phyloP scores from a whole-genome alignment of 2,888 invertebrate genomes.

The Dasysyrphus tricinctus region DNA sequence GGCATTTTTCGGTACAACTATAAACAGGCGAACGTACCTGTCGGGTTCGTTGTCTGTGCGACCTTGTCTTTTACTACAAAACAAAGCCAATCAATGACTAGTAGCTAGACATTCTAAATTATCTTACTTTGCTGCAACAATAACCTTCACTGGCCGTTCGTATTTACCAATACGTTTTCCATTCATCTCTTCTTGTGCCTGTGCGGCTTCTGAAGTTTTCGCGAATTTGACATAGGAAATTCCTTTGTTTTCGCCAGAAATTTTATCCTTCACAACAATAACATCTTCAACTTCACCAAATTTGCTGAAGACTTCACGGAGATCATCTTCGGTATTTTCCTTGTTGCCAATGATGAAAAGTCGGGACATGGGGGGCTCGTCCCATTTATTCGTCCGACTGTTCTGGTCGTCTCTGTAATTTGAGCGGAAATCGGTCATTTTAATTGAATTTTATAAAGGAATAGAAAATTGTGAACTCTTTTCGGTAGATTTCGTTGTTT shows the following conservation, averaged over 20 bases:
- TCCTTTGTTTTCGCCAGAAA: slow-evolving; percentile 92
- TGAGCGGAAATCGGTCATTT: slow-evolving; percentile 82
- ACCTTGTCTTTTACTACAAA: slow-evolving; percentile 88
- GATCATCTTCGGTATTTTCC: slow-evolving; percentile 89
- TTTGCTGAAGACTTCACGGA: slow-evolving; percentile 89
- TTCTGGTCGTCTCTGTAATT: slow-evolving; percentile 79
- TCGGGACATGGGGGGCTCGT: slow-evolving; percentile 92
- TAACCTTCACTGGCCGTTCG: slow-evolving; percentile 92
- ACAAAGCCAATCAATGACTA: neutral
- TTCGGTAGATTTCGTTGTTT: too few species aligned
- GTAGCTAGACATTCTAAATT: neutral
- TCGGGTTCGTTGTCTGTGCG: slow-evolving; percentile 91
- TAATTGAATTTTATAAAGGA: slow-evolving; percentile 12
- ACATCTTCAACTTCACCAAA: slow-evolving; percentile 94
- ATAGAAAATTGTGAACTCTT: too few species aligned
- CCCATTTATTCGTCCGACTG: slow-evolving; percentile 77
- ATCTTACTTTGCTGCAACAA: slow-evolving; percentile 91
- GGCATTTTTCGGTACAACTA: slow-evolving; percentile 90
- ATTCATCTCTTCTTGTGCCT: slow-evolving; percentile 92
- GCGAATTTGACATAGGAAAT: slow-evolving; percentile 95
- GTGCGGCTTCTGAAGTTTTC: slow-evolving; percentile 95
- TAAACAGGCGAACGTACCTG: slow-evolving; percentile 91
- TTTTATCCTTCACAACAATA: slow-evolving; percentile 92
- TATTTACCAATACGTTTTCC: slow-evolving; percentile 86
- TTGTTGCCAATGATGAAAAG: slow-evolving; percentile 94